Conservation (phyloP, 2,888 invertebrate species). For the Drosophila recens region DNA sequence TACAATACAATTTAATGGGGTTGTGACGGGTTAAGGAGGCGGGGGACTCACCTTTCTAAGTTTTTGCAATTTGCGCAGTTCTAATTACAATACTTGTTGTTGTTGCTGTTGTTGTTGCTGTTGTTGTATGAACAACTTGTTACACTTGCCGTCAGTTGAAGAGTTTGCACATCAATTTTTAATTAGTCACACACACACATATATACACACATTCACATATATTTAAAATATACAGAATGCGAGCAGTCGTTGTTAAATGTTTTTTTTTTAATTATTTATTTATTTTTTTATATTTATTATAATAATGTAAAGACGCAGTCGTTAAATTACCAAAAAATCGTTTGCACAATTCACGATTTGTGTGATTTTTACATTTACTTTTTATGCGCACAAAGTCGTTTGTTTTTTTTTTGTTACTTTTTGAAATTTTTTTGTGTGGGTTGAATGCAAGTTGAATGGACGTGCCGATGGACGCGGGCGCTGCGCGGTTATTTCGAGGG, state of each 20-base stretch:
- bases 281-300: conserved; percentile 10
- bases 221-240: conserved; percentile 12
- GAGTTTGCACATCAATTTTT: conserved; percentile 63
- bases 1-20: conserved; percentile 22
- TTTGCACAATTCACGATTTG: conserved; percentile 80
- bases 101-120: conserved; percentile 25
- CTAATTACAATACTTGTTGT: conserved; percentile 52
- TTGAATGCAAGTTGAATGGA: conserved; percentile 68
- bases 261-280: conserved; percentile 17
- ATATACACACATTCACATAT: conserved; percentile 23
- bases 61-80: conserved; percentile 74
- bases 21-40: background rate
- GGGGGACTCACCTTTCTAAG: conserved; percentile 50
- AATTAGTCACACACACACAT: conserved; percentile 59
- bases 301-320: conserved; percentile 26
- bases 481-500: conserved; percentile 11
- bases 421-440: conserved; percentile 61
- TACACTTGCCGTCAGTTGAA: conserved; percentile 40
- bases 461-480: conserved; percentile 57
- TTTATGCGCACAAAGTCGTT: conserved; percentile 64
- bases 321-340: conserved; percentile 60
- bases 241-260: conserved; percentile 53
- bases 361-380: conserved; percentile 25
- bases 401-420: conserved; percentile 31
- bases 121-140: conserved; percentile 25